A percentile compares a stretch with the other conserved stretches of the same genome.
These are phyloP conservation scores for Limanda limanda DNA, from an alignment of 2,113 vertebrate genomes.

Conservation along the genomic window DNA sequence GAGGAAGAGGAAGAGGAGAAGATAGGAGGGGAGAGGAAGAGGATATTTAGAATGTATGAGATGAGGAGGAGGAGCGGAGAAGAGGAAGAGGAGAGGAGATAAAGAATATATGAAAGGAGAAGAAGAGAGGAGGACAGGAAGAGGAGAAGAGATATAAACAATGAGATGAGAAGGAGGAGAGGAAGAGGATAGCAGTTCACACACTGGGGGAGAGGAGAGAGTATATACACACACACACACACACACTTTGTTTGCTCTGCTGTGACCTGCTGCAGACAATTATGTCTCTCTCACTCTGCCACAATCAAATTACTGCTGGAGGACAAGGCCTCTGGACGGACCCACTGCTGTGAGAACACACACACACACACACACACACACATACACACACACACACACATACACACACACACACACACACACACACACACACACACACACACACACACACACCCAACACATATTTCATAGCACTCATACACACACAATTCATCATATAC, in stretches of 20 bases:
- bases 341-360: conserved; percentile 17
- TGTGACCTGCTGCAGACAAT: conserved; percentile 68
- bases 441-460: conserved; percentile 8
- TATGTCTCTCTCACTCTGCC: conserved; percentile 55
- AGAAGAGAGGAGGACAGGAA: conserved; percentile 29
- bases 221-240: conserved; percentile 7
- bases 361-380: conserved; percentile 1
- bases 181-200: not conserved
- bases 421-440: not conserved
- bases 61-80: not conserved
- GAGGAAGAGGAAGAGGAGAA: not conserved
- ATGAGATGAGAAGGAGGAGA: too few species aligned
- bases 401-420: not conserved
- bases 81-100: too few species aligned
- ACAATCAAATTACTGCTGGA: conserved; percentile 74
- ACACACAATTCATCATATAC: not conserved
- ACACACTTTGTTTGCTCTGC: conserved; percentile 53
- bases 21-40: not conserved
- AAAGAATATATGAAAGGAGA: conserved; percentile 44
- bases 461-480: not conserved
- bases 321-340: conserved; percentile 62
- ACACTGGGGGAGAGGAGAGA: conserved; percentile 8
- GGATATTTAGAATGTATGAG: not conserved
- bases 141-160: not conserved
- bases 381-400: conserved; percentile 10